These are phyloP conservation scores for Harpegnathos saltator DNA, from an alignment of 1,140 invertebrate genomes.

Conservation along the genomic window DNA sequence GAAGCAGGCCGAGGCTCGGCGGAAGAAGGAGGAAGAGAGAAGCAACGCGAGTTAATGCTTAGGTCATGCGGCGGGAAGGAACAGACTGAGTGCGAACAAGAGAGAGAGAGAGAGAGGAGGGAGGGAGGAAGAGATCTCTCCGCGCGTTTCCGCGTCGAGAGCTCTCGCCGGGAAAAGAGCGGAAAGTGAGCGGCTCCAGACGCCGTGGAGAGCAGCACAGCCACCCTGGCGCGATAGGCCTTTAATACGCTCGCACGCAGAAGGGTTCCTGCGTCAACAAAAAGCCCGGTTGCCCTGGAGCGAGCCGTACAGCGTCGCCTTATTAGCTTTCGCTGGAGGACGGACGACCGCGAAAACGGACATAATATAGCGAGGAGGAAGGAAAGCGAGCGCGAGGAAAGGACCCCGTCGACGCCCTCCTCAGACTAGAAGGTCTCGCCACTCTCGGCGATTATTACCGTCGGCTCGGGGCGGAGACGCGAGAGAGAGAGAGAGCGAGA, in stretches of 20 bases:
- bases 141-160: background rate
- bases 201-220: conserved; percentile 38
- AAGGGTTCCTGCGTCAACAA: conserved; percentile 49
- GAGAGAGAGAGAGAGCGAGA: background rate
- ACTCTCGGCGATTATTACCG: conserved; percentile 49
- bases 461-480: background rate
- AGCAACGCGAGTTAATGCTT: too few relatives aligned
- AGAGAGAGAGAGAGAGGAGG: too few relatives aligned
- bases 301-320: conserved; percentile 48
- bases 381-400: background rate
- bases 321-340: conserved; percentile 54
- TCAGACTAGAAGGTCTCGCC: conserved; percentile 56
- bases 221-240: conserved; percentile 23
- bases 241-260: conserved; percentile 46
- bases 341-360: conserved; percentile 45
- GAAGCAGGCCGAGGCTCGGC: too few relatives aligned
- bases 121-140: too few relatives aligned
- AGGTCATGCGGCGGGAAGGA: too few relatives aligned
- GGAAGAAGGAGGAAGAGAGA: too few relatives aligned
- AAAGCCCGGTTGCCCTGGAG: conserved; percentile 37
- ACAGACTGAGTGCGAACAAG: too few relatives aligned
- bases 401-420: conserved; percentile 28
- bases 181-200: conserved; percentile 16
- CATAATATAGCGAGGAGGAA: conserved; percentile 25
- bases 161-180: conserved; percentile 32